A percentile compares a stretch with the other conserved stretches of the same genome.
These are phyloP conservation scores for Takifugu ocellatus DNA, from an alignment of 2,797 vertebrate species.

Conservation along the genomic window DNA sequence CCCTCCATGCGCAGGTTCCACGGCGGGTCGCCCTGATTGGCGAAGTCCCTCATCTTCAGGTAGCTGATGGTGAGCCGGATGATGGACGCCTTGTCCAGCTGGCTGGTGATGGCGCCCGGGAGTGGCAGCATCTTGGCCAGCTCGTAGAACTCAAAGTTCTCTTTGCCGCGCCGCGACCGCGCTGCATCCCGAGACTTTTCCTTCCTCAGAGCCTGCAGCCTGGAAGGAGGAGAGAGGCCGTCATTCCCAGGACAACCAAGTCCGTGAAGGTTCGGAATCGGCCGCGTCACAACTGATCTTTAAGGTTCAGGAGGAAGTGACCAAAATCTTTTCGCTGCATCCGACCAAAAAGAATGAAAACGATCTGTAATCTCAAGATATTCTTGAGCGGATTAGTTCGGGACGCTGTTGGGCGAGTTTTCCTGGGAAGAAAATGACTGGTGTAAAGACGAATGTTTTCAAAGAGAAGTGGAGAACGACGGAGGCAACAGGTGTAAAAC, in stretches of 20 bases:
- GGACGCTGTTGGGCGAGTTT: too few species aligned
- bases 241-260: background rate
- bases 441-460: too few species aligned
- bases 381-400: too few species aligned
- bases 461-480: too few species aligned
- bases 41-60: slow-evolving; percentile 98
- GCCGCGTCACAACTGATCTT: background rate
- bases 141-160: slow-evolving; percentile 99
- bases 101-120: slow-evolving; percentile 96
- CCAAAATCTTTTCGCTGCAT: too few species aligned
- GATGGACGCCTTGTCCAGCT: slow-evolving; percentile 98
- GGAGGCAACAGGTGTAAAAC: too few species aligned
- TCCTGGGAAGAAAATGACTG: too few species aligned
- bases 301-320: background rate
- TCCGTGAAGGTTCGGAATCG: background rate
- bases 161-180: slow-evolving; percentile 93
- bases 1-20: slow-evolving; percentile 97
- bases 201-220: slow-evolving; percentile 98
- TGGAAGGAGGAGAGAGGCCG: slow-evolving; percentile 34
- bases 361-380: too few species aligned
- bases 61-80: slow-evolving; percentile 99
- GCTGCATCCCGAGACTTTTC: slow-evolving; percentile 97
- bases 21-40: slow-evolving; percentile 94
- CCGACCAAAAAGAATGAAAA: too few species aligned
- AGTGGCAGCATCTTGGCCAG: slow-evolving; percentile 96